Evolutionary conservation across 2,888 invertebrate genomes (phyloP).

Genomic region (Aelia acuminata): DNA sequence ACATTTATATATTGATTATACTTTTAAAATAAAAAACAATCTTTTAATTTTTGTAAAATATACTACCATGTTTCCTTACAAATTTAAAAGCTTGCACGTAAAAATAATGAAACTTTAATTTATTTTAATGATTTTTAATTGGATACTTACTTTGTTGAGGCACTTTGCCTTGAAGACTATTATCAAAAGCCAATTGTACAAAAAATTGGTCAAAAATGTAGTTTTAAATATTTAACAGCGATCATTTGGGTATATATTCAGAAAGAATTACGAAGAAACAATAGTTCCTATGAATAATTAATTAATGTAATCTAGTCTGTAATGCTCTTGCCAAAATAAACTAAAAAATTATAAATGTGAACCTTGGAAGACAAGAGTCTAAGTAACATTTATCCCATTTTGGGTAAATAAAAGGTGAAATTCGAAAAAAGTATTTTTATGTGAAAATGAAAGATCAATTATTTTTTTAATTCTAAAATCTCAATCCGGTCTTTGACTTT

Average conservation of each 20-base stretch:
- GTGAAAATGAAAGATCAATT: too few relatives aligned
- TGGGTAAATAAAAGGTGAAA: too few relatives aligned
- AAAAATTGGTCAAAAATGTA: constrained; percentile 30
- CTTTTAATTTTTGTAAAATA: background rate
- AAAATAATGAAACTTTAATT: background rate
- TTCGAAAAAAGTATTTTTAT: too few relatives aligned
- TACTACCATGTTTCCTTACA: background rate
- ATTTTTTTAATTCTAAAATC: too few relatives aligned
- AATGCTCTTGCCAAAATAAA: too few relatives aligned
- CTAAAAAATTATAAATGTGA: background rate
- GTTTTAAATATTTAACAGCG: background rate
- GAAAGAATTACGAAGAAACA: background rate
- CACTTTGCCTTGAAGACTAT: background rate
- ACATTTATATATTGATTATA: background rate
- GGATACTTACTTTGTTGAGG: background rate
- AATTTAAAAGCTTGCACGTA: background rate
- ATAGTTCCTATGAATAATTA: background rate
- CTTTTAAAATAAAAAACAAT: background rate
- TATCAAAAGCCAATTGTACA: constrained; percentile 18
- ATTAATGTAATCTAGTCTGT: background rate
- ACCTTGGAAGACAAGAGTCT: too few relatives aligned
- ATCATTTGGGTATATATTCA: background rate
- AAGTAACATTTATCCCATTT: too few relatives aligned
- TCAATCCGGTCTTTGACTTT: too few relatives aligned
- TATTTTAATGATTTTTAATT: background rate